Base-by-base conservation (phyloP, 2,888 invertebrate species). In the Epinotia demarniana region DNA sequence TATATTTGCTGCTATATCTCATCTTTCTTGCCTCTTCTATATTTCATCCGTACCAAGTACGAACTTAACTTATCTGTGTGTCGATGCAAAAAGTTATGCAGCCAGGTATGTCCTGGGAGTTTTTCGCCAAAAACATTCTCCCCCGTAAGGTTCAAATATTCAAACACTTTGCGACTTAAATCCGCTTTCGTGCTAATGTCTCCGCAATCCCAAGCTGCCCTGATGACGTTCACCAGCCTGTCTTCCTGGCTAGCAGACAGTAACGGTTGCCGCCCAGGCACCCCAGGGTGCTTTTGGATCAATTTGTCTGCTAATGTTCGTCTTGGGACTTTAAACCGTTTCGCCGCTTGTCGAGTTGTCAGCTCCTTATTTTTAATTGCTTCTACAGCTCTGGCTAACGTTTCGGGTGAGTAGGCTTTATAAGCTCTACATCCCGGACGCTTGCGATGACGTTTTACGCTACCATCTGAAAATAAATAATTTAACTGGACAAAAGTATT, bases 381-480 rank as follows among this genome's bases (percentile, higher is more conserved):
- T 55, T 18, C 23, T 67, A 67, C n/a, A 2, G 67, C 67, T 55
- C 33, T 55, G 3, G 33, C 33, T 55, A 67, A 33, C 18, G 55
- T 67, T 55, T 67, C 67, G 6, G 67, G 39, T 39, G 67, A 55
- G 18, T 67, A 67, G 5, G 55, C 23, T 55, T 39, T n/a, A 67
- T 55, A 49, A 8, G 4, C 0, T 23, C 64, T 64, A 11, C 27
- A n/a, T 16, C 16, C 49, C 16, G n/a, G n/a, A 23, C 64, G n/a
- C 49, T 27, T 64, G 49, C 64, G 49, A 9, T 49, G n/a, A 27
- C 8, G 46, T 16, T 27, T 49, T n/a, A 4, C 53, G 27, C 49
- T 4, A 27, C 23, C 19, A 43, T 19, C 58, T 60, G 18, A 43
- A 58, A 58, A 46, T 13, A 49, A 49, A 49, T 2, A 9, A 39